Evolutionary conservation across 2,888 invertebrate genomes (phyloP).

Genomic region (Drosophila incognita): DNA sequence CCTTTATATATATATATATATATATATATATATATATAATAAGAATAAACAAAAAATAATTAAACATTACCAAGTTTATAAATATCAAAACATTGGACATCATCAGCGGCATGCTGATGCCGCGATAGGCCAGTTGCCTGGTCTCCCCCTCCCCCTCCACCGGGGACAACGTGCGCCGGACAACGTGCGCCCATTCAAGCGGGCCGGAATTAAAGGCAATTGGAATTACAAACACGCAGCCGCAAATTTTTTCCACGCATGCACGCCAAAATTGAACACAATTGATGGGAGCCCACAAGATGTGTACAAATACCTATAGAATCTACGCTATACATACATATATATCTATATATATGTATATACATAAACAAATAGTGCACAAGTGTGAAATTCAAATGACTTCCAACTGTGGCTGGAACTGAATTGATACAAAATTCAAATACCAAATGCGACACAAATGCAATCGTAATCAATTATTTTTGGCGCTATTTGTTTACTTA

Average conservation of each 20-base stretch:
- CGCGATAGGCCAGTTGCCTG: slow-evolving; percentile 25
- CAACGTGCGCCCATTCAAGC: slow-evolving; percentile 10
- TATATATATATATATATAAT: neutral
- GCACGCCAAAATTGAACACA: slow-evolving; percentile 44
- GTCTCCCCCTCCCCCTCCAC: slow-evolving; percentile 21
- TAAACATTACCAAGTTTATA: slow-evolving; percentile 39
- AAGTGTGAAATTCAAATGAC: slow-evolving; percentile 37
- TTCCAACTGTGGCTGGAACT: slow-evolving; percentile 5
- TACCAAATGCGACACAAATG: slow-evolving; percentile 65
- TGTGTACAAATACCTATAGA: slow-evolving; percentile 13
- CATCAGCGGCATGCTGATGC: slow-evolving; percentile 63
- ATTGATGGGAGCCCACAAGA: slow-evolving; percentile 31
- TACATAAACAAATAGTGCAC: neutral
- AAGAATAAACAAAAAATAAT: neutral
- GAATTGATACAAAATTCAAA: slow-evolving; percentile 35
- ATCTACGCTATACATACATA: slow-evolving; percentile 2
- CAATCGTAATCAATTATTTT: slow-evolving; percentile 47
- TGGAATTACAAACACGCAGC: slow-evolving; percentile 65
- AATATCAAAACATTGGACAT: slow-evolving; percentile 43
- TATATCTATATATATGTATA: neutral
- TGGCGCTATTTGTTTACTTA: slow-evolving; percentile 46
- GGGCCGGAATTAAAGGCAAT: slow-evolving; percentile 56
- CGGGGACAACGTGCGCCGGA: slow-evolving; percentile 21
- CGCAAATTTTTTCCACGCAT: slow-evolving; percentile 60
- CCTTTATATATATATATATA: neutral